These are phyloP conservation scores for Gandaritis pyraliata DNA, from an alignment of 2,888 invertebrate species.

Conservation along the genomic window DNA sequence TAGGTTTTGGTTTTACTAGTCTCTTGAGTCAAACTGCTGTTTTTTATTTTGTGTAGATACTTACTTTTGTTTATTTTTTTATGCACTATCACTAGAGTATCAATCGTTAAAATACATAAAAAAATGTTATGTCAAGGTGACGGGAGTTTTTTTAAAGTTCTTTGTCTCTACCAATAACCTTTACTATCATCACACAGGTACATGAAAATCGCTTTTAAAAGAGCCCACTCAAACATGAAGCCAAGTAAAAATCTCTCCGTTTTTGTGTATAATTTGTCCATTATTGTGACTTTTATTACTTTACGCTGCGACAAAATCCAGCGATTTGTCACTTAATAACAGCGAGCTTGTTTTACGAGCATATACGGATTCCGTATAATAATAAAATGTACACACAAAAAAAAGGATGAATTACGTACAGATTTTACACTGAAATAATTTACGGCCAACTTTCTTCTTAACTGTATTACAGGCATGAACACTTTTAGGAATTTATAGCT, in stretches of 20 bases:
- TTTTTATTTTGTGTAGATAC: no score
- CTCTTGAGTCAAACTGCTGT: no score
- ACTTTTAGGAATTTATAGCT: slow-evolving; percentile 9
- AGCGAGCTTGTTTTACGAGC: slow-evolving; percentile 69
- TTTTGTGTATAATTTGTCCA: slow-evolving; percentile 69
- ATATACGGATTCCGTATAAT: slow-evolving; percentile 57
- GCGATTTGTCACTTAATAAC: slow-evolving; percentile 76
- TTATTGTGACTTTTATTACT: slow-evolving; percentile 69
- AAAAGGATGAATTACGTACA: slow-evolving; percentile 70
- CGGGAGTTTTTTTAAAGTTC: no score
- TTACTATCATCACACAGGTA: slow-evolving; percentile 5
- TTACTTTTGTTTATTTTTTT: no score
- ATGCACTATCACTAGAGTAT: no score
- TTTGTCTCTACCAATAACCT: no score
- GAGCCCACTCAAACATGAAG: slow-evolving; percentile 43
- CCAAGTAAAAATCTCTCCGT: slow-evolving; percentile 57
- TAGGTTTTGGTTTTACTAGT: no score
- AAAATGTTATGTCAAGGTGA: no score
- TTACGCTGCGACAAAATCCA: slow-evolving; percentile 62
- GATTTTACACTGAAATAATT: slow-evolving; percentile 63
- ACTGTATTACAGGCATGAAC: slow-evolving; percentile 46
- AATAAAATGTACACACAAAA: slow-evolving; percentile 69
- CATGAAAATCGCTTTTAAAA: slow-evolving; percentile 34
- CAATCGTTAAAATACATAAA: no score
- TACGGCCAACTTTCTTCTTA: slow-evolving; percentile 65